A percentile compares a stretch with the other conserved stretches of the same genome.
Conservation (phyloP, 2,888 invertebrate genomes). For the Oligia fasciuncula region DNA sequence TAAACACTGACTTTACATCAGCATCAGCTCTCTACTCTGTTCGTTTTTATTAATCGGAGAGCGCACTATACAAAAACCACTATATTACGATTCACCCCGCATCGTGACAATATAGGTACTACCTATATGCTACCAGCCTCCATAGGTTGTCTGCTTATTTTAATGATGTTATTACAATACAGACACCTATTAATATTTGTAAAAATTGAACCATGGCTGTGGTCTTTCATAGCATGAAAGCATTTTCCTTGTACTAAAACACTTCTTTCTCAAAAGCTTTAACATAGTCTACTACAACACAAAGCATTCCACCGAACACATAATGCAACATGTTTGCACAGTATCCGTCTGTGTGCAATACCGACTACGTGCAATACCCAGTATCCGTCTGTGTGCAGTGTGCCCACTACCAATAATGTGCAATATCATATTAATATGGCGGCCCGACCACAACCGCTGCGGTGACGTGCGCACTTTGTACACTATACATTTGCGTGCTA, state of each 20-base stretch:
- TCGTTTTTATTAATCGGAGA: neutral
- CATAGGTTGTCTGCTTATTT: neutral
- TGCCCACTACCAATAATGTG: slow-evolving; percentile 40
- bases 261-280: slow-evolving; percentile 1
- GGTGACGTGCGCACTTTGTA: slow-evolving; percentile 20
- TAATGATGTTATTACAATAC: neutral
- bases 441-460: slow-evolving; percentile 25
- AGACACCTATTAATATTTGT: neutral
- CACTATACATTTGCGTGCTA: neutral
- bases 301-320: slow-evolving; percentile 31
- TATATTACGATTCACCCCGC: neutral
- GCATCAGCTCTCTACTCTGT: neutral
- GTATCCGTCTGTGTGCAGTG: slow-evolving; percentile 20
- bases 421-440: slow-evolving; percentile 53
- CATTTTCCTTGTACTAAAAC: neutral
- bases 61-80: neutral
- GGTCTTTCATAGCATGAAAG: neutral
- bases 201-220: neutral
- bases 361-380: slow-evolving; percentile 43
- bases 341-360: slow-evolving; percentile 22
- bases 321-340: slow-evolving; percentile 14
- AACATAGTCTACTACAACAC: slow-evolving; percentile 19
- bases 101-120: neutral
- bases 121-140: neutral
- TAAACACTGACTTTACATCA: neutral